A percentile compares a stretch with the other conserved stretches of the same genome.
phyloP scores from a whole-genome alignment of 2,888 invertebrate genomes.

The Embidobia sp. region DNA sequence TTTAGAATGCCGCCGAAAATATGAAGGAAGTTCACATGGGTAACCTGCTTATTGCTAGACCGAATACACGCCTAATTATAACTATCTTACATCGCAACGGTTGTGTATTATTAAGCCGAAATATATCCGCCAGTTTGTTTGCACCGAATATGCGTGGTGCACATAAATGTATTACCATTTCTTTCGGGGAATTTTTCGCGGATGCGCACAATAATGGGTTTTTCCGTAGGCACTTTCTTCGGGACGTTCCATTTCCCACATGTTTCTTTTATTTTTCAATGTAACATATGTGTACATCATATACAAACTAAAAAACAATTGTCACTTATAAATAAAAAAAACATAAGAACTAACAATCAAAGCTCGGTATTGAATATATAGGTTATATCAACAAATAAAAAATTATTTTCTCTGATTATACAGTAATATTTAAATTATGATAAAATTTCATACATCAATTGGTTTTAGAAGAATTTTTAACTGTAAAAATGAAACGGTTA shows the following conservation, averaged over 20 bases:
- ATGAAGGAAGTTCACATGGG: conserved; percentile 79
- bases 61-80: conserved; percentile 79
- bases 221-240: conserved; percentile 76
- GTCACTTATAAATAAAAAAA: too few relatives aligned
- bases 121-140: conserved; percentile 73
- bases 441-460: too few relatives aligned
- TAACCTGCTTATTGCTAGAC: conserved; percentile 75
- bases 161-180: conserved; percentile 73
- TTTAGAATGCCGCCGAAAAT: conserved; percentile 71
- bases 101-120: conserved; percentile 76
- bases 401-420: too few relatives aligned
- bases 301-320: too few relatives aligned
- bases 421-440: too few relatives aligned
- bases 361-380: too few relatives aligned
- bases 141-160: conserved; percentile 64
- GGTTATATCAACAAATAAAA: too few relatives aligned
- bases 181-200: conserved; percentile 76
- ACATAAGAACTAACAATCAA: too few relatives aligned
- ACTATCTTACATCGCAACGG: conserved; percentile 80
- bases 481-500: too few relatives aligned
- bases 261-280: conserved; percentile 55
- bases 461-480: too few relatives aligned
- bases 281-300: too few relatives aligned
- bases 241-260: conserved; percentile 68
- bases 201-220: conserved; percentile 79